Percentiles rank a stretch among this genome's conserved stretches.
phyloP scores from a whole-genome alignment of 2,797 vertebrate species.

The Molossus alvarezi region DNA sequence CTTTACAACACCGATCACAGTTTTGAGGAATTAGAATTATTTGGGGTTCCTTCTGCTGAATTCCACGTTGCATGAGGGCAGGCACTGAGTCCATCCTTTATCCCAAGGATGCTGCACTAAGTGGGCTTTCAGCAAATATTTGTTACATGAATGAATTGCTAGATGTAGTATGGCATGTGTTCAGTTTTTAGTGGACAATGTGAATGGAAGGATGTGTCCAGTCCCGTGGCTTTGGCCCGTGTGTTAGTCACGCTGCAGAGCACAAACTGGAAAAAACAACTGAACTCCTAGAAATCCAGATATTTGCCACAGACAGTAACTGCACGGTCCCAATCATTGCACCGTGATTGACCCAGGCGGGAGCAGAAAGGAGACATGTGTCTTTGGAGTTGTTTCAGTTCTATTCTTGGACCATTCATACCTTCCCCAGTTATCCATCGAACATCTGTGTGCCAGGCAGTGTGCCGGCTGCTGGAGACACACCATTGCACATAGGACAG shows the following conservation, averaged over 20 bases:
- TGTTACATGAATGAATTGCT: not conserved
- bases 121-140: not conserved
- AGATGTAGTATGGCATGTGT: not conserved
- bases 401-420: not conserved
- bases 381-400: not conserved
- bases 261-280: constrained; percentile 73
- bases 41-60: not conserved
- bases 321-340: not conserved
- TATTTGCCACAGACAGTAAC: constrained; percentile 42
- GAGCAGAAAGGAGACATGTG: constrained; percentile 26
- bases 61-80: not conserved
- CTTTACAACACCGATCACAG: not conserved
- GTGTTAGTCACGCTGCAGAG: constrained; percentile 58
- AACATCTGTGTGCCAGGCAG: not conserved
- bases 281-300: constrained; percentile 60
- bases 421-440: not conserved
- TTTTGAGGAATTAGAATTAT: not conserved
- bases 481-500: not conserved
- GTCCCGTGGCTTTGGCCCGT: constrained; percentile 39
- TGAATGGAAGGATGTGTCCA: constrained; percentile 33
- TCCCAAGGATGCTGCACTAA: not conserved
- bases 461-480: not conserved
- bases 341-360: not conserved
- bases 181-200: not conserved
- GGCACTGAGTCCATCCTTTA: not conserved